These are phyloP conservation scores for Paedocypris micromegethes DNA, from an alignment of 2,797 vertebrate genomes.

Conservation along the genomic window DNA sequence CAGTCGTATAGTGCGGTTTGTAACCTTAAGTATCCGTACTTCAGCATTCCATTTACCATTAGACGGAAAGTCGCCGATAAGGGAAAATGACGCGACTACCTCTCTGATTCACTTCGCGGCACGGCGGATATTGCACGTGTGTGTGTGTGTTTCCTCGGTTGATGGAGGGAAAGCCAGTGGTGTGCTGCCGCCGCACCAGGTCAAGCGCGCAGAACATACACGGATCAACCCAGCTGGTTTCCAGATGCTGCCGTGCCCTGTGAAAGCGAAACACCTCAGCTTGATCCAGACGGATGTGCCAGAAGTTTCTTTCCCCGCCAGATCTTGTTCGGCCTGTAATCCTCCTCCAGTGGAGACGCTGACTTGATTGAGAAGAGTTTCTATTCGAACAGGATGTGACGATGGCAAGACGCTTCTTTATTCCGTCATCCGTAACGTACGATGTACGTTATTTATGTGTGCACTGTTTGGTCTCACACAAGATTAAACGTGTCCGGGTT, in stretches of 20 bases:
- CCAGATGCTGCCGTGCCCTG: constrained; percentile 62
- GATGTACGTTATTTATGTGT: too few species aligned
- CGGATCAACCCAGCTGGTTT: constrained; percentile 59
- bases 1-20: too few species aligned
- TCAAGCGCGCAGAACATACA: constrained; percentile 3
- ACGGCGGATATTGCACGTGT: background rate
- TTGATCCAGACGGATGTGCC: constrained; percentile 55
- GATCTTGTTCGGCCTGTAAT: constrained; percentile 56
- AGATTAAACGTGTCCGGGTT: too few species aligned
- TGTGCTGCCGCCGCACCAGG: constrained; percentile 6
- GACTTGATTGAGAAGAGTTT: constrained; percentile 38
- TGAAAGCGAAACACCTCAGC: constrained; percentile 48
- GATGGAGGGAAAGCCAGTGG: background rate
- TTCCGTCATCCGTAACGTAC: too few species aligned
- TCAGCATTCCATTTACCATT: too few species aligned
- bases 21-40: too few species aligned
- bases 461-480: too few species aligned
- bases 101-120: background rate
- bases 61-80: too few species aligned
- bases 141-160: background rate
- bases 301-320: constrained; percentile 48
- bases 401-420: constrained; percentile 42
- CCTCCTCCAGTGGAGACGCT: constrained; percentile 53
- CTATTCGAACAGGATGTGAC: constrained; percentile 50
- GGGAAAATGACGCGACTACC: background rate